Percentiles rank a stretch among this genome's conserved stretches.
Conservation (phyloP, 2,888 invertebrate species). For the Dynastes tityus region DNA sequence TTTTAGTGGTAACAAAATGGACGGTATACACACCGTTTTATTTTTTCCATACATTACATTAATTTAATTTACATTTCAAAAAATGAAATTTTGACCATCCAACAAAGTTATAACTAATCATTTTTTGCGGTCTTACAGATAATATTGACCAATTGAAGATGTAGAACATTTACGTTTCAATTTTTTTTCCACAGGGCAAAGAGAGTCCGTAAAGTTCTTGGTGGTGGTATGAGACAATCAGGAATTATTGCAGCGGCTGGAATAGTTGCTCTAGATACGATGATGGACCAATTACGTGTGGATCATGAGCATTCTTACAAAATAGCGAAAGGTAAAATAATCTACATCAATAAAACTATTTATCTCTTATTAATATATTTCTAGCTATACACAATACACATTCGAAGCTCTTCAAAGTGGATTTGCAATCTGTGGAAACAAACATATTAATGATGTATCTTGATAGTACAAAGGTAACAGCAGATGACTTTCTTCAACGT, state of each 20-base stretch:
- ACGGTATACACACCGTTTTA: too few species aligned
- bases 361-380: slow-evolving; percentile 13
- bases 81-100: too few species aligned
- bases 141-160: too few species aligned
- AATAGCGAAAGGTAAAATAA: slow-evolving; percentile 78
- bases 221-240: slow-evolving; percentile 95
- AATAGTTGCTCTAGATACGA: slow-evolving; percentile 86
- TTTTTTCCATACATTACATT: too few species aligned
- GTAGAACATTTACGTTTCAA: not conserved
- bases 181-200: slow-evolving; percentile 74
- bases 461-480: slow-evolving; percentile 71
- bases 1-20: too few species aligned
- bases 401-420: slow-evolving; percentile 77
- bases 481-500: slow-evolving; percentile 74
- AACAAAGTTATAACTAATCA: too few species aligned
- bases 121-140: too few species aligned
- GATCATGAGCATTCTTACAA: slow-evolving; percentile 83
- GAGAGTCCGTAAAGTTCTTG: slow-evolving; percentile 87
- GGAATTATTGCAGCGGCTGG: slow-evolving; percentile 95
- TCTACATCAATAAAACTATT: not conserved
- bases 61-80: too few species aligned
- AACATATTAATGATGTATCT: slow-evolving; percentile 83
- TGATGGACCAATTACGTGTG: slow-evolving; percentile 78
- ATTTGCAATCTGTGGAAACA: slow-evolving; percentile 77
- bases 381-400: slow-evolving; percentile 76